A percentile compares a stretch with the other conserved stretches of the same genome.
phyloP scores from a whole-genome alignment of 2,113 vertebrate species.

The Tenebrosternarchus preto region DNA sequence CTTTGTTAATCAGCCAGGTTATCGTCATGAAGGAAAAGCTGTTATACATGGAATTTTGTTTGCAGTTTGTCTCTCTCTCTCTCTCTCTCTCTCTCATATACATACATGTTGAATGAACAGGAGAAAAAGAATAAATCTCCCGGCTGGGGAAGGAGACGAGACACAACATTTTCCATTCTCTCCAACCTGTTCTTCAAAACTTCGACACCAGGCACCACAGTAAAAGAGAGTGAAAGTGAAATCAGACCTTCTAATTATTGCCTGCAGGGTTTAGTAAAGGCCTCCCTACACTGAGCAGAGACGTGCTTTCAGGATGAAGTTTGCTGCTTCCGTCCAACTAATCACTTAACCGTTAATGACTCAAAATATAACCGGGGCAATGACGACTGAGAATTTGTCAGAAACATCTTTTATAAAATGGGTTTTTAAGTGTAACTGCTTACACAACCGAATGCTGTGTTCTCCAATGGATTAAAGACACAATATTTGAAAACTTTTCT shows the following conservation, averaged over 20 bases:
- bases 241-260: not conserved
- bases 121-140: too few species aligned
- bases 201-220: not conserved
- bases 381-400: not conserved
- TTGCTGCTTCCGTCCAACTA: not conserved
- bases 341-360: constrained; percentile 5
- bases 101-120: too few species aligned
- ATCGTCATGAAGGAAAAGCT: not conserved
- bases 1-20: not conserved
- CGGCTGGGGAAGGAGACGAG: not conserved
- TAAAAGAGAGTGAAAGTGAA: not conserved
- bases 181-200: constrained; percentile 4
- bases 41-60: not conserved
- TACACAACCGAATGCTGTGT: too few species aligned
- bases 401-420: not conserved
- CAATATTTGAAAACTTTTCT: too few species aligned
- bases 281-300: not conserved
- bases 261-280: not conserved
- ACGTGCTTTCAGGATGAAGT: not conserved
- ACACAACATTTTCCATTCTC: not conserved
- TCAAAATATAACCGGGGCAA: not conserved
- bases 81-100: too few species aligned
- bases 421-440: too few species aligned
- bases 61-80: not conserved
- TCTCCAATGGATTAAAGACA: too few species aligned